Base-by-base conservation (phyloP, 2,888 invertebrate species). In the Platerodrilus igneus region DNA sequence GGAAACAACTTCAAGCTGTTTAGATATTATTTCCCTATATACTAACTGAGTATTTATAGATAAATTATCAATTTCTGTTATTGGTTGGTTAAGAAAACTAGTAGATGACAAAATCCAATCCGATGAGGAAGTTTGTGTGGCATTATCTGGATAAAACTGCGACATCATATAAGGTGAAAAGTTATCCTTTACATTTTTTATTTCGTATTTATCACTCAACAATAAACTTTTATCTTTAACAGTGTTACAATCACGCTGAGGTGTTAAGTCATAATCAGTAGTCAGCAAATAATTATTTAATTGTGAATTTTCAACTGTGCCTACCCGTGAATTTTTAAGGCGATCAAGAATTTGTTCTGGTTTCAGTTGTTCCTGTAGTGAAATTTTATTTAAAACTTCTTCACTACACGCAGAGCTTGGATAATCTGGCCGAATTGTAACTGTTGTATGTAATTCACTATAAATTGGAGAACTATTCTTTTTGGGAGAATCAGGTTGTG, bases 91-190 rank as follows among this genome's bases (percentile, higher is more conserved):
- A n/a, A n/a, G n/a, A n/a, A n/a, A n/a, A n/a, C n/a, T n/a, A n/a
- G 4, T 21, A 21, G 21, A 5, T 21, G 2, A n/a, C 9, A n/a
- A 21, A 4, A 3, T 21, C 9, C 7, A 41, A 34, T 48, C 47
- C 4, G 44, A 29, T 7, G 45, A 42, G 6, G 22, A 21, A 4
- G 47, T 48, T 29, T 48, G 47, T 4, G 47, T 45, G 2, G 47
- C 25, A 15, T 20, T 33, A 14, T 36, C 39, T 1, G 47, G 47
- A 27, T 36, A 48, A 30, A 48, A 48, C 14, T 36, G 34, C 10
- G 27, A 31, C 6, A 48, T 35, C 4, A 16, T 26, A 8, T 36
- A 16, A 2, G 41, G 44, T 9, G 38, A 30, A 15, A 35, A 34
- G 17, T 19, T 28, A 16, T 40, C 23, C 17, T 30, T 30, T 18